Conservation (phyloP, 1,140 invertebrate species). For the Parasteatoda tepidariorum region DNA sequence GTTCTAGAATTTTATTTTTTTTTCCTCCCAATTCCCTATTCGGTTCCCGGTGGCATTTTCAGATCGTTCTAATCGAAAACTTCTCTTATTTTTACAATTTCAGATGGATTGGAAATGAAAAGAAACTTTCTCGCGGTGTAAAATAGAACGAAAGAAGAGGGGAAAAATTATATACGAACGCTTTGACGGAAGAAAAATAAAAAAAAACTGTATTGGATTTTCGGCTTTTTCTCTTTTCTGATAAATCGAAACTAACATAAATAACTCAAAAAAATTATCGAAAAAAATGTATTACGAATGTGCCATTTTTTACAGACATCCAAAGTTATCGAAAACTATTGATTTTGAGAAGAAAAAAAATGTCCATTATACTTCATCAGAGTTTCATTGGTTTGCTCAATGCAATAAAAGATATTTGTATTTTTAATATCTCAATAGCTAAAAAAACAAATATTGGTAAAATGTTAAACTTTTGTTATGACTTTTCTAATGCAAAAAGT, state of each 20-base stretch:
- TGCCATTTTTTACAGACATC: background rate
- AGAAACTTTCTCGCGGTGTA: background rate
- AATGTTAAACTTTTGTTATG: background rate
- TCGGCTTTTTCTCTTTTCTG: slow-evolving; percentile 33
- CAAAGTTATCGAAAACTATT: slow-evolving; percentile 44
- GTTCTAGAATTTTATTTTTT: slow-evolving; percentile 15
- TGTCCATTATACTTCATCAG: background rate
- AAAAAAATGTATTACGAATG: slow-evolving; percentile 7
- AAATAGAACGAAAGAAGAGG: background rate
- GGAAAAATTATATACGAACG: background rate
- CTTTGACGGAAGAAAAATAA: too few relatives aligned
- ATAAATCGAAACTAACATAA: slow-evolving; percentile 57
- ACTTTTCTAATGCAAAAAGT: too few relatives aligned
- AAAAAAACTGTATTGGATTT: slow-evolving; percentile 57
- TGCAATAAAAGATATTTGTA: too few relatives aligned
- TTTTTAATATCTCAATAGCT: background rate
- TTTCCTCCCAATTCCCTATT: background rate
- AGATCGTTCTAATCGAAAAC: slow-evolving; percentile 49
- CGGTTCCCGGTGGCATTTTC: slow-evolving; percentile 7
- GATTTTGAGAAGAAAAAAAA: slow-evolving; percentile 8
- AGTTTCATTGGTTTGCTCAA: background rate
- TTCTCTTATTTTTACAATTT: slow-evolving; percentile 48
- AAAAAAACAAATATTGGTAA: background rate
- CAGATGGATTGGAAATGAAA: slow-evolving; percentile 59
- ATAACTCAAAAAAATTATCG: slow-evolving; percentile 28